phyloP scores from a whole-genome alignment of 2,797 vertebrate species.

The Atherinosoma microstoma region DNA sequence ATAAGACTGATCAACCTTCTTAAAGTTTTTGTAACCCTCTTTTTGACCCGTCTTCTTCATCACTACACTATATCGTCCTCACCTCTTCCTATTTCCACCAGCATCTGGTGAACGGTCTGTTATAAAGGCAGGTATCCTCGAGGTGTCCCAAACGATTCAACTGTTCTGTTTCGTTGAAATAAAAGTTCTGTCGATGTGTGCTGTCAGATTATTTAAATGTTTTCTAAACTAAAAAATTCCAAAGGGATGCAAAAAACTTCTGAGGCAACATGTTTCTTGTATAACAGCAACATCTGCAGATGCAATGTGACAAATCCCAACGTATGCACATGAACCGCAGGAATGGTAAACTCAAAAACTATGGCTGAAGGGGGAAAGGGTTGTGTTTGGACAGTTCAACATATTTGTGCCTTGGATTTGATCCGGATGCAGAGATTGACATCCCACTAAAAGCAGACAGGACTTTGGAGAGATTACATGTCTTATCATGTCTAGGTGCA shows the following conservation, averaged over 20 bases:
- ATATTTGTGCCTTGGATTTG: not conserved
- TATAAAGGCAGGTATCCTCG: conserved; percentile 4
- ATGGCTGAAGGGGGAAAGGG: not conserved
- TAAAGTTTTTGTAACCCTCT: conserved; percentile 24
- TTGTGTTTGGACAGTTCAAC: not conserved
- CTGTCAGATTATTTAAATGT: not conserved
- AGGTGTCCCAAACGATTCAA: not conserved
- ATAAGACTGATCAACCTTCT: conserved; percentile 32
- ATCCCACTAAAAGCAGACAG: no score
- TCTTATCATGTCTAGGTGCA: not conserved
- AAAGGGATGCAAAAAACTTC: not conserved
- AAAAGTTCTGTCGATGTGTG: not conserved
- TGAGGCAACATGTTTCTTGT: not conserved
- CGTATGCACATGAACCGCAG: no score
- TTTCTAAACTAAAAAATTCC: not conserved
- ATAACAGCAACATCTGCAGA: no score
- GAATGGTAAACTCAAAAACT: no score
- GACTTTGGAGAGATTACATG: not conserved
- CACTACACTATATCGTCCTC: conserved; percentile 17
- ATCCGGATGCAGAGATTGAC: no score
- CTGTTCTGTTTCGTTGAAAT: conserved; percentile 4
- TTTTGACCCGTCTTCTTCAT: conserved; percentile 24
- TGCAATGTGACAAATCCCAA: no score
- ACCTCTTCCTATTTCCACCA: conserved; percentile 7
- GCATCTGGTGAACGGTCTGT: not conserved